Base-by-base conservation (phyloP, 2,797 vertebrate genomes). In the Tangara arthus region DNA sequence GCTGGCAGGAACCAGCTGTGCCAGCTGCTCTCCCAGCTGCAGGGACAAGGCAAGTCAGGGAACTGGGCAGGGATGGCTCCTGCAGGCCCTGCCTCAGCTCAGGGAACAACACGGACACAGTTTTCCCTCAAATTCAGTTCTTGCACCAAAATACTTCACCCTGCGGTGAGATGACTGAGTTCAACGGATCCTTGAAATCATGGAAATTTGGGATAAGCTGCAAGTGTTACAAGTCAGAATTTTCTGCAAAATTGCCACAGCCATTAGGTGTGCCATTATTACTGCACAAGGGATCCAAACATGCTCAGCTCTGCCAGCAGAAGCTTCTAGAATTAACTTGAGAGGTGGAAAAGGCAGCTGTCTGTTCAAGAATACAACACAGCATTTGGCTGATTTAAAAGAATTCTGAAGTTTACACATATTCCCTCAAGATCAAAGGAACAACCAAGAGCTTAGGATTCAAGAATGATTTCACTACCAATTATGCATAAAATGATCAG, bases 1-100 rank as follows among this genome's bases (percentile, higher is more conserved):
- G 5, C 99, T 98, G 55, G 97, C 91, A 18, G 99, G 99, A 76
- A 99, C 98, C 91, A 98, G 96, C 95, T 97, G 97, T 3, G 98
- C 98, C 87, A 99, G 89, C 96, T 98, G 98, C 55, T 99, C 98
- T 63, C 98, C 98, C 19, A 99, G 97, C 99, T 99, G 95, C 55
- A 90, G 83, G 82, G 55, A 91, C 11, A 93, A 50, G 28, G 52
- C 35, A 42, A 79, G 37, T 75, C 37, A 94, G 44, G n/a, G 15
- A 24, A 5, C 15, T 1, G 2, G 1, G 12, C 28, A 39, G 46
- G 52, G 60, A 1, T 0, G 6, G 57, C 66, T 60, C 57, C 77
- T 46, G 71, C 64, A 34, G n/a, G 7, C 12, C 3, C 73, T 12
- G 32, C 28, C 47, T 66, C 56, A 6, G 11, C 7, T 37, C 55